phyloP scores from a whole-genome alignment of 2,888 invertebrate species.

The Melolontha melolontha region DNA sequence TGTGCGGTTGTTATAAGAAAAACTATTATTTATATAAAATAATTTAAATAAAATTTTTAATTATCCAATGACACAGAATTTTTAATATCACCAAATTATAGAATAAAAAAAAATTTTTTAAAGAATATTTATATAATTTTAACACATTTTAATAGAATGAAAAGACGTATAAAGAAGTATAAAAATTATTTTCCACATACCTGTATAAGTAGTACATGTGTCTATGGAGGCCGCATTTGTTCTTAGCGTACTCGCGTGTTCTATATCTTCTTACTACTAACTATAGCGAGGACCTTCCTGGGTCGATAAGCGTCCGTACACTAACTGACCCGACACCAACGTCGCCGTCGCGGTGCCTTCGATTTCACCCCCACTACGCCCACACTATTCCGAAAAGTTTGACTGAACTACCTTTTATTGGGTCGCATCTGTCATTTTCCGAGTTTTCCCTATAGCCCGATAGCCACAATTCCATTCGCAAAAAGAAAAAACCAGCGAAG shows the following conservation, averaged over 20 bases:
- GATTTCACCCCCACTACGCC: constrained; percentile 56
- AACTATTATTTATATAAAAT: no score
- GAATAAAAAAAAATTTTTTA: no score
- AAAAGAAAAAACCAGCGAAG: no score
- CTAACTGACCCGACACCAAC: constrained; percentile 61
- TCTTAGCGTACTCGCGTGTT: constrained; percentile 57
- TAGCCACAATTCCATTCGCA: constrained; percentile 3
- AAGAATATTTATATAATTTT: no score
- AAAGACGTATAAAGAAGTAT: neutral
- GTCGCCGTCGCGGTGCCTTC: constrained; percentile 61
- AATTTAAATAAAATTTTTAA: no score
- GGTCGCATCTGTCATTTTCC: constrained; percentile 38
- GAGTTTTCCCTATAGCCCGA: constrained; percentile 23
- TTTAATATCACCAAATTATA: no score
- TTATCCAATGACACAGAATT: no score
- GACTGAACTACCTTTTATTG: constrained; percentile 40
- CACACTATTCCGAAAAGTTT: constrained; percentile 51
- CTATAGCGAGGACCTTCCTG: constrained; percentile 52
- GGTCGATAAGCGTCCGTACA: constrained; percentile 62
- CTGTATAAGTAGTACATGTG: constrained; percentile 62
- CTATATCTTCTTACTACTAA: constrained; percentile 51
- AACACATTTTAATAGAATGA: neutral
- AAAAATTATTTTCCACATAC: constrained; percentile 50
- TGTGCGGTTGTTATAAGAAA: no score
- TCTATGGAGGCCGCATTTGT: constrained; percentile 64